Evolutionary conservation across 2,113 vertebrate species (phyloP), one percentile per base, ranked within the genome.

Genomic region (Gobiocypris rarus): DNA sequence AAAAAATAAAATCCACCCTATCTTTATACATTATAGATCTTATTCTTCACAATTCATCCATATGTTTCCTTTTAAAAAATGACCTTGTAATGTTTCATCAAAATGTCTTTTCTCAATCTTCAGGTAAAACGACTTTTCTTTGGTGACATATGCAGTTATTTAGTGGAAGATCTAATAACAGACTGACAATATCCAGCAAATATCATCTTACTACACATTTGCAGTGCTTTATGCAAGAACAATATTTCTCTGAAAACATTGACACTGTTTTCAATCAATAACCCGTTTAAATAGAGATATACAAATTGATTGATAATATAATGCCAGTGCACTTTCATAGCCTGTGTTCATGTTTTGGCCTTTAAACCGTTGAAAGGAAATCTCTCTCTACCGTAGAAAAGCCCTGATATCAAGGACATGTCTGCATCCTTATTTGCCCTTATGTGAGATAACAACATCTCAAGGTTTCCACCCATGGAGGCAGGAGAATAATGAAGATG

Each of bases 401-500:
- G 41, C 22, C n/a, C 70, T 0, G 5, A 73, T 15, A 45, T 3
- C 70, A 71, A 24, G 41, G 41, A n/a, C 69, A 26, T 48, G 69
- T 43, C 14, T 17, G 45, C 58, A 14, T 61, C 54, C 54, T 59
- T 17, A 43, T 78, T 59, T 61, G 22, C n/a, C 56, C 34, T 61
- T 17, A 45, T 24, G 38, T 43, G 38, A 45, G 56, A 61, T 78
- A 61, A 78, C 13, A 52, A 28, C 76, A 61, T 61, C 22, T 41
- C 75, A 41, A 78, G 34, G 10, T 78, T 34, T 22, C 59, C 2
- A 19, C 14, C 17, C 2, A 43, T 24, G 41, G 4, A 73, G 41
- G 9, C 28, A 76, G 9, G 17, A 11, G 74, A 76, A 76, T 52
- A 76, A 76, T 76, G 74, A 75, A 75, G 74, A 56, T 56, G 28